Conservation (phyloP, 2,797 vertebrate species). For the Dermochelys coriacea region DNA sequence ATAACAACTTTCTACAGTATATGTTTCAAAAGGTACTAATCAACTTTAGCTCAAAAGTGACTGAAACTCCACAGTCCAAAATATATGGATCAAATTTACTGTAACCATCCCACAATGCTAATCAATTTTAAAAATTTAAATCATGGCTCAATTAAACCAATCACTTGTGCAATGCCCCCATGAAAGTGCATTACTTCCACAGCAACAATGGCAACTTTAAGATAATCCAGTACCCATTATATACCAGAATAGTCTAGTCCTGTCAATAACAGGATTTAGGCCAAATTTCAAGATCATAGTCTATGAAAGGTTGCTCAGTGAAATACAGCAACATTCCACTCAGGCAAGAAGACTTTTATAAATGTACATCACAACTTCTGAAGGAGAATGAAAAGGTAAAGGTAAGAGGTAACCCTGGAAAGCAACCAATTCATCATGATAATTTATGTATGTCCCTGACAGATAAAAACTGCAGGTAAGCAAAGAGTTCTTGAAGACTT, state of each 20-base stretch:
- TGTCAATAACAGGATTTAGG: background rate
- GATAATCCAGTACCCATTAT: slow-evolving; percentile 39
- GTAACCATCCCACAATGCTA: background rate
- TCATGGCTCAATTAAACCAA: slow-evolving; percentile 59
- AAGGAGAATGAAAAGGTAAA: background rate
- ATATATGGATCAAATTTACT: background rate
- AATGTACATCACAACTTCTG: background rate
- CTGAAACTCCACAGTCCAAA: background rate
- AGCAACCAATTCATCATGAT: background rate
- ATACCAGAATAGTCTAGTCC: background rate
- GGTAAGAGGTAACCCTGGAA: background rate
- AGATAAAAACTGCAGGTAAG: background rate
- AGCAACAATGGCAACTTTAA: slow-evolving; percentile 53
- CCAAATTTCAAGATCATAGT: background rate
- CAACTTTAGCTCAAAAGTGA: background rate
- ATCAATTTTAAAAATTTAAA: background rate
- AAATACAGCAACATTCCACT: background rate
- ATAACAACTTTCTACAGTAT: background rate
- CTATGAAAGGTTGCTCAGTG: background rate
- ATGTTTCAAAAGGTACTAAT: slow-evolving; percentile 28
- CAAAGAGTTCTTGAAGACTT: background rate
- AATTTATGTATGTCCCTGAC: background rate
- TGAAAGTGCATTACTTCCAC: slow-evolving; percentile 67
- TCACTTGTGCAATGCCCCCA: slow-evolving; percentile 72
- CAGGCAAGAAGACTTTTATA: background rate